Conservation (phyloP, 2,113 vertebrate genomes). For the Odocoileus virginianus region DNA sequence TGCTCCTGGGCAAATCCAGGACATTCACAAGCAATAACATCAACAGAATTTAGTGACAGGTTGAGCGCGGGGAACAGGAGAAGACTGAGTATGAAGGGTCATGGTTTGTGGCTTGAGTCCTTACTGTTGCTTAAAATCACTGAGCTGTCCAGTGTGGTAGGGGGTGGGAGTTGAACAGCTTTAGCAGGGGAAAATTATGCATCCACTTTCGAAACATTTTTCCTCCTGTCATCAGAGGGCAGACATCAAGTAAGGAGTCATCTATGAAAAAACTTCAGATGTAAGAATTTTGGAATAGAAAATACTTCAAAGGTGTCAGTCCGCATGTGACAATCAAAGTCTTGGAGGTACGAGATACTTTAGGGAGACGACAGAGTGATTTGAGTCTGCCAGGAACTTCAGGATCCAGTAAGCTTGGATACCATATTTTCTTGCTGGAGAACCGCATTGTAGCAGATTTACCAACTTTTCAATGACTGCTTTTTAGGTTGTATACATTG, state of each 20-base stretch:
- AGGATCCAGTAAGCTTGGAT: too few relatives aligned
- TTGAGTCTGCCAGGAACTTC: neutral
- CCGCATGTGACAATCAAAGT: neutral
- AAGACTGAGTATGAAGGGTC: neutral
- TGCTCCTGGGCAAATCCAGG: neutral
- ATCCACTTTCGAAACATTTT: neutral
- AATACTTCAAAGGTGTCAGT: neutral
- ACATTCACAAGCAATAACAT: neutral
- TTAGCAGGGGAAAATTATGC: neutral
- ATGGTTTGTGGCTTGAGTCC: neutral
- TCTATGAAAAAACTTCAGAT: neutral
- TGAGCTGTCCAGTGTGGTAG: neutral
- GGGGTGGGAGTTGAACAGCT: neutral
- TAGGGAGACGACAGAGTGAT: neutral
- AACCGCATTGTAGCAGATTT: neutral
- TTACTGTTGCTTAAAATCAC: neutral
- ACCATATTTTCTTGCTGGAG: neutral
- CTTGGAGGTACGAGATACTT: neutral
- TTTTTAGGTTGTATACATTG: neutral
- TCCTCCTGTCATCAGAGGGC: neutral
- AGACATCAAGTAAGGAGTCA: neutral
- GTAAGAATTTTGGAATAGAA: neutral
- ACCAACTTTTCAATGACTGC: neutral
- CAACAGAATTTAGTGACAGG: neutral
- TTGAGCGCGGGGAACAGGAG: neutral